Conservation (phyloP, 2,113 vertebrate genomes). For the Empidonax alnorum region DNA sequence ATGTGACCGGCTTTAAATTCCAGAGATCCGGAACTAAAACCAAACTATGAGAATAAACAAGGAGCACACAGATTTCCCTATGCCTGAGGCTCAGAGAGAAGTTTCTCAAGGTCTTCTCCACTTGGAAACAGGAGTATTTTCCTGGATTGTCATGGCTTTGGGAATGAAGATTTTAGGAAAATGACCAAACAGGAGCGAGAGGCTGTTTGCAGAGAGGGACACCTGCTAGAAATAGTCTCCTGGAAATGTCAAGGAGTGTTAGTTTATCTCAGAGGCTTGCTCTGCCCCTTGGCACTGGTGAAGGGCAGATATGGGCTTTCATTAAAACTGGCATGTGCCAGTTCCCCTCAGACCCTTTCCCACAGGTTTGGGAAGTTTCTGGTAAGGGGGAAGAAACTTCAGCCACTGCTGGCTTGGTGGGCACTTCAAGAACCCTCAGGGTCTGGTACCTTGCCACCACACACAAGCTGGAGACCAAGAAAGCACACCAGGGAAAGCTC, state of each 20-base stretch:
- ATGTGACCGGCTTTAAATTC: neutral
- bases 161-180: neutral
- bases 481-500: neutral
- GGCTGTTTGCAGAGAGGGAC: neutral
- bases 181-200: neutral
- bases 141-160: neutral
- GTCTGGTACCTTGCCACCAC: neutral
- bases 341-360: neutral
- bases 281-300: neutral
- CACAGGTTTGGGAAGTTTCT: neutral
- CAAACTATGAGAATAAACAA: neutral
- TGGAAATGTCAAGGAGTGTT: neutral
- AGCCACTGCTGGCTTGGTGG: accelerated
- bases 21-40: neutral
- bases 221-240: neutral
- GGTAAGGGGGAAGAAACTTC: neutral
- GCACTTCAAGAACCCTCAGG: neutral
- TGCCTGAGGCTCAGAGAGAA: neutral
- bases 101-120: neutral
- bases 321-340: neutral
- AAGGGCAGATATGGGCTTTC: neutral
- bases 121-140: neutral
- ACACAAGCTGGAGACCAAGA: neutral
- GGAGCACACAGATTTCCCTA: neutral
- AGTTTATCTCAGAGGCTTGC: slow-evolving; percentile 46